These are phyloP conservation scores for Urocyon cinereoargenteus DNA, from an alignment of 2,797 vertebrate species.

Conservation along the genomic window DNA sequence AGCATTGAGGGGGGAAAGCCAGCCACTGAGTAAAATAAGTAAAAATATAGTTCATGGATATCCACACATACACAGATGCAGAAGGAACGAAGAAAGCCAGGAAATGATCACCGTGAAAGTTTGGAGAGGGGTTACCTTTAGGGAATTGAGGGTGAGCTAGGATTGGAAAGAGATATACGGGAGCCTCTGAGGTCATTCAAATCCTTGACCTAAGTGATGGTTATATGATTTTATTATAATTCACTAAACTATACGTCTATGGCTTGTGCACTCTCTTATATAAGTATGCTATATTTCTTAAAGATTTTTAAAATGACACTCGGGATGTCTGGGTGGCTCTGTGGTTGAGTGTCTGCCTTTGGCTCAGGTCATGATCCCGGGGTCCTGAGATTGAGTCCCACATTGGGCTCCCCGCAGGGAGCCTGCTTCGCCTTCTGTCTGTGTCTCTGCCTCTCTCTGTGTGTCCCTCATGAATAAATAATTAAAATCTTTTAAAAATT, in stretches of 20 bases:
- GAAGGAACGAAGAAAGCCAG: not conserved
- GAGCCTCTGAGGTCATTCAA: not conserved
- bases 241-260: not conserved
- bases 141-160: not conserved
- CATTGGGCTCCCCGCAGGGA: no score
- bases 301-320: not conserved
- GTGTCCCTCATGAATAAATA: no score
- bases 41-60: not conserved
- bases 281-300: not conserved
- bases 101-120: not conserved
- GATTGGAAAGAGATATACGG: not conserved
- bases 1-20: not conserved
- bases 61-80: not conserved
- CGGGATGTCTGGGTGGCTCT: not conserved
- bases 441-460: no score
- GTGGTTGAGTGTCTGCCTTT: no score
- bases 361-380: no score
- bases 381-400: no score
- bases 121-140: not conserved
- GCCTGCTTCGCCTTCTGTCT: no score
- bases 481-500: no score
- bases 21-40: not conserved
- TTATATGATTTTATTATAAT: not conserved
- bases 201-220: not conserved
- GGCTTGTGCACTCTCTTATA: not conserved